Evolutionary conservation across 2,888 invertebrate genomes (phyloP), one percentile per base, ranked within the genome.

Genomic region (Leptarthrus brevirostris): DNA sequence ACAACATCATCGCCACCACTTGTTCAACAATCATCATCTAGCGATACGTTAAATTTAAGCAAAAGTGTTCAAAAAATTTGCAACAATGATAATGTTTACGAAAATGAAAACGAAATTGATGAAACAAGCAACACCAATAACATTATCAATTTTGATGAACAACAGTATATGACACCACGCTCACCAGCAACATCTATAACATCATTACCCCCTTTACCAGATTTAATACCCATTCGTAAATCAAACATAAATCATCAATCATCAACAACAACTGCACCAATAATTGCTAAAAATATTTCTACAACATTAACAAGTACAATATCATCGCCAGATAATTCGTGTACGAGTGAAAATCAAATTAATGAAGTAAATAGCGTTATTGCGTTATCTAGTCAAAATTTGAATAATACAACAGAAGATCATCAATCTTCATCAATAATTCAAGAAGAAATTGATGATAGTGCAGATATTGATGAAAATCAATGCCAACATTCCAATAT

Each of bases 171-270:
- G 49, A 53, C 73, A 24, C 66, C 72, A 53, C 54, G 47, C 22
- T 70, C 75, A 54, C 36, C 74, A 56, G 40, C 76, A 64, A 72
- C 73, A 30, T 74, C 75, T 18, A 20, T 74, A 47, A 49, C 74
- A 36, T 77, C 77, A 49, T 73, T 78, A 52, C 78, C 78, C 69
- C 78, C 78, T 61, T 70, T 78, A 52, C 78, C 78, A 8, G 78
- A 77, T 73, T 74, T 78, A 72, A 78, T 78, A 47, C 78, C 78
- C 26, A 77, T 78, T 40, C 75, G 76, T 26, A 77, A 76, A 73
- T 53, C 73, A 40, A 61, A 40, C 53, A 47, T 61, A 26, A 73
- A 74, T 72, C 36, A 54, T 64, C 73, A 64, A 54, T 34, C 34
- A 56, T 30, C 20, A 14, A 20, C 18, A 20, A n/a, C 18, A 26